phyloP scores from a whole-genome alignment of 1,140 invertebrate genomes.

The Cryptotermes secundus region DNA sequence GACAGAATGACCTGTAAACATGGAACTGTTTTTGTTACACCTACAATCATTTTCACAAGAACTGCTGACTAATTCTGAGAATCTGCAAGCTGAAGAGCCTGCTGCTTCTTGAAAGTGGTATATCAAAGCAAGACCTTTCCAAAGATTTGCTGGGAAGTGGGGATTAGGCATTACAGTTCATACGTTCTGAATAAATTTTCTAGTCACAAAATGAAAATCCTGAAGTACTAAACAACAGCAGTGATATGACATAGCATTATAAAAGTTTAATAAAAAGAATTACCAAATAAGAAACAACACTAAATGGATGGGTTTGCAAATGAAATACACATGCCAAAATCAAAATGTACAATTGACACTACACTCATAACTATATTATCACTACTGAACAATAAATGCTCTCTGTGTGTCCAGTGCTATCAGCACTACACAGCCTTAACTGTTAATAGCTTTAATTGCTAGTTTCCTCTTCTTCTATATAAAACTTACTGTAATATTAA shows the following conservation, averaged over 20 bases:
- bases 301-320: background rate
- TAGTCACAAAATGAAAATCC: no score
- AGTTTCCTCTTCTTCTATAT: no score
- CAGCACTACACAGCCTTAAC: background rate
- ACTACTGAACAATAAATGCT: background rate
- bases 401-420: background rate
- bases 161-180: no score
- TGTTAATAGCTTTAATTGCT: background rate
- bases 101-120: no score
- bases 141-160: no score
- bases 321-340: background rate
- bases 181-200: no score
- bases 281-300: no score
- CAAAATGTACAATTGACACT: background rate
- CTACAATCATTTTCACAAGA: background rate
- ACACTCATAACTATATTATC: background rate
- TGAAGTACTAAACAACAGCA: no score
- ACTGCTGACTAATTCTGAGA: background rate
- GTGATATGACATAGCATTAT: no score
- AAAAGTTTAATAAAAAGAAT: no score
- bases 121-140: no score
- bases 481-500: no score
- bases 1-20: constrained; percentile 51
- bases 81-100: background rate
- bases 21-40: background rate